phyloP scores from a whole-genome alignment of 2,888 invertebrate species.

The Eupsilia transversa region DNA sequence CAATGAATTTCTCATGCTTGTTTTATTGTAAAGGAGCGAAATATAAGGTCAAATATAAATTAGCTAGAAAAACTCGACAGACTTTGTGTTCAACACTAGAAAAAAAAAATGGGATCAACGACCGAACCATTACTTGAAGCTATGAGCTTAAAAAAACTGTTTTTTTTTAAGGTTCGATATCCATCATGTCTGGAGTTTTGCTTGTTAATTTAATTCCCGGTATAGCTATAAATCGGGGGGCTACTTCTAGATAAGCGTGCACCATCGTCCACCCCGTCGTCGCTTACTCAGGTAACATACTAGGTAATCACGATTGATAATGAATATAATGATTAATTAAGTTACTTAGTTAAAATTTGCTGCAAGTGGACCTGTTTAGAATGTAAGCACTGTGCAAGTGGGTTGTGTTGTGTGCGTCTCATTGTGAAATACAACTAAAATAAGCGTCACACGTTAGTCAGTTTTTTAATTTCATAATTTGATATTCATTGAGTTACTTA shows the following conservation, averaged over 20 bases:
- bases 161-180: not conserved
- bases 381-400: not conserved
- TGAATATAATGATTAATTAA: not conserved
- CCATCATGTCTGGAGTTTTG: not conserved
- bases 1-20: not conserved
- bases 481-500: constrained; percentile 19
- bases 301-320: not conserved
- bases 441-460: not conserved
- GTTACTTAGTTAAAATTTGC: not conserved
- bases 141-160: too few species aligned
- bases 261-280: not conserved
- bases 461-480: constrained; percentile 24
- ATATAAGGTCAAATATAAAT: not conserved
- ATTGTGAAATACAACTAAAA: not conserved
- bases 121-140: too few species aligned
- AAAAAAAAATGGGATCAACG: too few species aligned
- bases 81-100: too few species aligned
- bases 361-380: not conserved
- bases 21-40: not conserved
- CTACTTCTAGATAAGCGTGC: not conserved
- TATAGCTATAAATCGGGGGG: too few species aligned
- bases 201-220: too few species aligned
- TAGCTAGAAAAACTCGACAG: not conserved
- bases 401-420: too few species aligned
- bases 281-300: not conserved